Conservation (phyloP, 2,113 vertebrate genomes). For the Lophochroa leadbeateri region DNA sequence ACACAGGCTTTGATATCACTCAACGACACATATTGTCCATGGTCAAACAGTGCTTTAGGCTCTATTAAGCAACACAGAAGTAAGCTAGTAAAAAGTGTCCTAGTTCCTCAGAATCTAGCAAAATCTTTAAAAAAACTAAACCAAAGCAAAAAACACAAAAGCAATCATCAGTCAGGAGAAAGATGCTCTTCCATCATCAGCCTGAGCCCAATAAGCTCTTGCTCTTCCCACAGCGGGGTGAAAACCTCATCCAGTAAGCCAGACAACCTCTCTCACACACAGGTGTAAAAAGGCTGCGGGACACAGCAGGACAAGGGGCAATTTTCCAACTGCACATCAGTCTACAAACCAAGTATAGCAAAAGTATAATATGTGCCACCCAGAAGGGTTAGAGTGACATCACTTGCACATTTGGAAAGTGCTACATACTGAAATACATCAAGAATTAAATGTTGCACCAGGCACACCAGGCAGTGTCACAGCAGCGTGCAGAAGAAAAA, state of each 20-base stretch:
- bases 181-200: neutral
- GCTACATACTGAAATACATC: neutral
- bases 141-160: neutral
- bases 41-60: neutral
- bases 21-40: neutral
- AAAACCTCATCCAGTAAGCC: neutral
- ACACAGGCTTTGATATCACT: neutral
- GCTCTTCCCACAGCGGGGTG: neutral
- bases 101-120: neutral
- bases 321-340: neutral
- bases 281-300: neutral
- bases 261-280: neutral
- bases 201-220: neutral
- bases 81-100: neutral
- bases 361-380: neutral
- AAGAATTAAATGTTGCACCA: neutral
- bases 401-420: neutral
- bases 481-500: neutral
- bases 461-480: rapidly evolving
- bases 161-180: neutral
- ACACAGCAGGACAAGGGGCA: neutral
- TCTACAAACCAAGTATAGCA: neutral
- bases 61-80: neutral
- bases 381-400: neutral
- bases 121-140: neutral